These are phyloP conservation scores for Habroteleia sp. DNA, from an alignment of 2,888 invertebrate species.

Conservation along the genomic window DNA sequence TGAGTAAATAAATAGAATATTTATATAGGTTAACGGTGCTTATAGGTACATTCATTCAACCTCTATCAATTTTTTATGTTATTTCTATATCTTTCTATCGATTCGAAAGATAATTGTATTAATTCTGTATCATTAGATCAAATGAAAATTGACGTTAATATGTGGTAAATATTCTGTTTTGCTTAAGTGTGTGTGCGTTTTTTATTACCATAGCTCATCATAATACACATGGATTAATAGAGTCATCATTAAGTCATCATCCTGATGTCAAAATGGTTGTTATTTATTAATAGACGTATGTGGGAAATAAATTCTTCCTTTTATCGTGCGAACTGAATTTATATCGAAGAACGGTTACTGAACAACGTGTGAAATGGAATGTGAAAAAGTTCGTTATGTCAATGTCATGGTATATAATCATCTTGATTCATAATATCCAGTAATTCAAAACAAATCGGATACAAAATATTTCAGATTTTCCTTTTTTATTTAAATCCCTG, in stretches of 20 bases:
- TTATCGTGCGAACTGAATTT: constrained; percentile 39
- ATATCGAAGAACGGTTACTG: constrained; percentile 36
- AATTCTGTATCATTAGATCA: constrained; percentile 15
- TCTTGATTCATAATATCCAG: no score
- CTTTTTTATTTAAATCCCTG: no score
- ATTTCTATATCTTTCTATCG: no score
- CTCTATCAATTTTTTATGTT: no score
- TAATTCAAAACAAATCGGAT: no score
- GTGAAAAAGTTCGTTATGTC: background rate
- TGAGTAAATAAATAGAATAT: no score
- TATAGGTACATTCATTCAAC: constrained; percentile 1
- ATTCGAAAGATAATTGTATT: no score
- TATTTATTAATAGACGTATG: constrained; percentile 33
- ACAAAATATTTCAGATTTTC: no score
- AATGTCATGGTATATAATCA: no score
- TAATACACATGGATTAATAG: constrained; percentile 29
- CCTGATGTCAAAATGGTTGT: constrained; percentile 36
- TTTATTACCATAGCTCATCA: constrained; percentile 26
- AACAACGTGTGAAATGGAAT: constrained; percentile 20
- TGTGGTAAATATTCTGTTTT: constrained; percentile 8
- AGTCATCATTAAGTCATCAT: constrained; percentile 47
- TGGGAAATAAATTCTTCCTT: constrained; percentile 33
- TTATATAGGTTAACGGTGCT: no score
- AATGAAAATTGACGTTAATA: constrained; percentile 45
- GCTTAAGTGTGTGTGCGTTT: constrained; percentile 29